Evolutionary conservation across 2,113 vertebrate genomes (phyloP).

Genomic region (Nymphicus hollandicus): DNA sequence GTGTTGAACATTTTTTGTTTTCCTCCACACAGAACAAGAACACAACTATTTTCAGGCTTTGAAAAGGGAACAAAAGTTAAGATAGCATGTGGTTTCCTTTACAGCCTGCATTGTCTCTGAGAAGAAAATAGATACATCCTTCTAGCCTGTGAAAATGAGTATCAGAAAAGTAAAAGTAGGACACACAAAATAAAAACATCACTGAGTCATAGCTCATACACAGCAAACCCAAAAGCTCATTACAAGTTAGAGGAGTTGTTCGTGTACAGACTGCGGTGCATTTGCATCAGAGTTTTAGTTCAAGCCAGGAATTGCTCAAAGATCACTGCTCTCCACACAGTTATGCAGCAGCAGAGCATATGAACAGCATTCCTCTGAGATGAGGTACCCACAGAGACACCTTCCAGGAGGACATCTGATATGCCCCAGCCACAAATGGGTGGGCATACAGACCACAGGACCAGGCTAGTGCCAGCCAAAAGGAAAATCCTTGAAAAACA

Average conservation of each 20-base stretch:
- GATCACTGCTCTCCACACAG: not conserved
- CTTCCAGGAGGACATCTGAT: not conserved
- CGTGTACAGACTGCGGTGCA: not conserved
- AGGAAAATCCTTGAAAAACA: not conserved
- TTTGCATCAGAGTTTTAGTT: not conserved
- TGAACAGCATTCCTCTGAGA: not conserved
- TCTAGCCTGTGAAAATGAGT: not conserved
- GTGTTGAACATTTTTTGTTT: not conserved
- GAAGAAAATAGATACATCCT: not conserved
- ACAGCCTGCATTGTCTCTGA: not conserved
- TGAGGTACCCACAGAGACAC: not conserved
- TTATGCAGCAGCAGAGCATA: not conserved
- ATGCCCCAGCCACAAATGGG: not conserved
- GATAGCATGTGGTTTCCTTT: not conserved
- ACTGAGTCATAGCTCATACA: constrained; percentile 35
- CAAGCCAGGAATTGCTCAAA: not conserved
- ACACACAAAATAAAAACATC: constrained; percentile 13
- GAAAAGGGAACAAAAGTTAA: not conserved
- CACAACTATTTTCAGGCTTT: not conserved
- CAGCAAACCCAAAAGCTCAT: not conserved
- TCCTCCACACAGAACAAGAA: not conserved
- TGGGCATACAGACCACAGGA: not conserved
- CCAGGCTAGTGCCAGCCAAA: not conserved
- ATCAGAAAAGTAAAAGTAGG: constrained; percentile 31
- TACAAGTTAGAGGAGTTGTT: not conserved